Evolutionary conservation across 2,113 vertebrate genomes (phyloP), one percentile per base, ranked within the genome.

Genomic region (Syngnathoides biaculeatus): DNA sequence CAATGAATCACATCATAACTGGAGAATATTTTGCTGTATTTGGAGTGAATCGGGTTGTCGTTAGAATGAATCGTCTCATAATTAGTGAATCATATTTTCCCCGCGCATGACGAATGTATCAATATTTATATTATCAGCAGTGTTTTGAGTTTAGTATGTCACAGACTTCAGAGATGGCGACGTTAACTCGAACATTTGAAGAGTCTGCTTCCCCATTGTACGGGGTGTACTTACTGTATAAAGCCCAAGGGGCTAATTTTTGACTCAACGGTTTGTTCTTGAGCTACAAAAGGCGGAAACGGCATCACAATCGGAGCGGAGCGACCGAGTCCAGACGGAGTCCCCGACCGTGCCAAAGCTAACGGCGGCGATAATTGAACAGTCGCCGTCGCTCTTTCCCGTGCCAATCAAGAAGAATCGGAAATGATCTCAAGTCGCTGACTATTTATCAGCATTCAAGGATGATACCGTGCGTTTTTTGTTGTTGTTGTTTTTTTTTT

Each of bases 281-380:
- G 6, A 38, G 20, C 58, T 26, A 22, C 3, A 61, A 42, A 61
- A 40, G 35, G 38, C 2, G 17, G 24, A 35, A 17, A 17, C 48
- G n/a, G 39, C 40, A 22, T 14, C 39, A 62, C 43, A 43, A 62
- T 62, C 43, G 17, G 30, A 26, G 40, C 13, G 40, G n/a, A n/a
- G n/a, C n/a, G n/a, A n/a, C n/a, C 26, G 43, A n/a, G 43, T n/a
- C 15, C 15, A 14, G 60, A 62, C 39, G 2, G 13, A 43, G 40
- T 62, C 40, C 60, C 60, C 43, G 22, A 24, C 43, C 39, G 40
- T 62, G 55, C 24, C 26, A 17, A 57, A 57, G 26, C 14, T 57
- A 57, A 30, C 30, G 60, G 40, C 22, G 40, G 39, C 43, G 8
- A 62, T 62, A 62, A 62, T 62, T 62, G 60, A 12, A 43, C 60